Conservation (phyloP, 2,797 vertebrate species). For the Champsocephalus gunnari region DNA sequence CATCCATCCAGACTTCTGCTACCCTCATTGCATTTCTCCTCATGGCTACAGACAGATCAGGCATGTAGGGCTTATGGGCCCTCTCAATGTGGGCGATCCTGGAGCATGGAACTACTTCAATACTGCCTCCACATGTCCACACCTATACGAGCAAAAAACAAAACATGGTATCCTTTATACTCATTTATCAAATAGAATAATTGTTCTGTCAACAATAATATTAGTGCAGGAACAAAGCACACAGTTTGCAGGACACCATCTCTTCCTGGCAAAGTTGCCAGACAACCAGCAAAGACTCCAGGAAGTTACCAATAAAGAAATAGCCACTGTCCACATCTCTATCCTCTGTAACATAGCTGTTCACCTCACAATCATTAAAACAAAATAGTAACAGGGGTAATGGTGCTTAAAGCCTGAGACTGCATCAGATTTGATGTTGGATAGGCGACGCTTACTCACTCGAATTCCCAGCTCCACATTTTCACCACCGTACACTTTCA, state of each 20-base stretch:
- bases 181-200: neutral
- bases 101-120: slow-evolving; percentile 94
- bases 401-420: too few species aligned
- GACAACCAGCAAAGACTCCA: neutral
- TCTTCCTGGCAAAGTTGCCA: neutral
- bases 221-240: neutral
- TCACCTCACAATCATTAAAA: too few species aligned
- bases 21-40: slow-evolving; percentile 92
- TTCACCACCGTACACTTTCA: slow-evolving; percentile 88
- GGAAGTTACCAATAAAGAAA: neutral
- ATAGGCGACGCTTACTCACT: slow-evolving; percentile 60
- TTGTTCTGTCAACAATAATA: neutral
- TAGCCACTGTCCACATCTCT: too few species aligned
- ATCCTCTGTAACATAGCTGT: neutral
- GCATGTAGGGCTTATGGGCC: slow-evolving; percentile 92
- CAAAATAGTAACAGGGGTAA: too few species aligned
- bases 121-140: slow-evolving; percentile 94
- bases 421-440: neutral
- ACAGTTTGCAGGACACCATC: neutral
- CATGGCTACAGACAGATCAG: slow-evolving; percentile 86
- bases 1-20: slow-evolving; percentile 95
- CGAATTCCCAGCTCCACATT: slow-evolving; percentile 88
- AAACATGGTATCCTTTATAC: neutral
- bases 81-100: slow-evolving; percentile 94
- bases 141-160: slow-evolving; percentile 78